A percentile compares a stretch with the other conserved stretches of the same genome.
These are phyloP conservation scores for Cistogaster globosa DNA, from an alignment of 2,888 invertebrate genomes.

Conservation along the genomic window DNA sequence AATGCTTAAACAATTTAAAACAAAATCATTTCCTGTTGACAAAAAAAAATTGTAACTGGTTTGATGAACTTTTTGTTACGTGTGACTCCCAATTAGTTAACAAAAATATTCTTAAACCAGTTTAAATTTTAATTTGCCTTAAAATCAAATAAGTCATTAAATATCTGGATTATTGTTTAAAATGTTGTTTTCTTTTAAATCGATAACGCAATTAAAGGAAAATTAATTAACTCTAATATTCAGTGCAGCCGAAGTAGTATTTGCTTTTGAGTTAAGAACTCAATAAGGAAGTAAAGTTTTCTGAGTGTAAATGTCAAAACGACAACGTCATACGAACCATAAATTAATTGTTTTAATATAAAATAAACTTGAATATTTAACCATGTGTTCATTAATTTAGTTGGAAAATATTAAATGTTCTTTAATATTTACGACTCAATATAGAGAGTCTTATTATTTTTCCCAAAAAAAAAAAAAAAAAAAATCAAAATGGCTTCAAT, in stretches of 20 bases:
- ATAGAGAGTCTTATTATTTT: too few species aligned
- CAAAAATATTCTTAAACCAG: slow-evolving; percentile 24
- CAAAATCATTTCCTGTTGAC: slow-evolving; percentile 45
- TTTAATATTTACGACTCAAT: too few species aligned
- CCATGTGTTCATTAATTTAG: background rate
- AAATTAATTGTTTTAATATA: background rate
- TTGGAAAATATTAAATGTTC: background rate
- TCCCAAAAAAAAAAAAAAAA: too few species aligned
- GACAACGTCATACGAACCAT: too few species aligned
- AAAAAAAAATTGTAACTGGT: slow-evolving; percentile 15
- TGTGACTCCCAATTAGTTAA: slow-evolving; percentile 44
- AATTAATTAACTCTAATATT: background rate
- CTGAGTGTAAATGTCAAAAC: too few species aligned
- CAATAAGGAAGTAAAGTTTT: slow-evolving; percentile 39
- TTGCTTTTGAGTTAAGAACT: background rate
- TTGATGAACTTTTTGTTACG: slow-evolving; percentile 35
- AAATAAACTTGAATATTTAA: background rate
- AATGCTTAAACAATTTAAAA: slow-evolving; percentile 2
- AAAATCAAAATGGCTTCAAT: too few species aligned
- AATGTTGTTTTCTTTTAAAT: too few species aligned
- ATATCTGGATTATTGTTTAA: too few species aligned
- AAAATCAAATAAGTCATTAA: too few species aligned
- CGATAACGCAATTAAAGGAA: too few species aligned
- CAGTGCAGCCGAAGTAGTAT: background rate
- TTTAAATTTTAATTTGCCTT: background rate